Evolutionary conservation across 1,140 invertebrate genomes (phyloP).

Genomic region (Neelides sp.): DNA sequence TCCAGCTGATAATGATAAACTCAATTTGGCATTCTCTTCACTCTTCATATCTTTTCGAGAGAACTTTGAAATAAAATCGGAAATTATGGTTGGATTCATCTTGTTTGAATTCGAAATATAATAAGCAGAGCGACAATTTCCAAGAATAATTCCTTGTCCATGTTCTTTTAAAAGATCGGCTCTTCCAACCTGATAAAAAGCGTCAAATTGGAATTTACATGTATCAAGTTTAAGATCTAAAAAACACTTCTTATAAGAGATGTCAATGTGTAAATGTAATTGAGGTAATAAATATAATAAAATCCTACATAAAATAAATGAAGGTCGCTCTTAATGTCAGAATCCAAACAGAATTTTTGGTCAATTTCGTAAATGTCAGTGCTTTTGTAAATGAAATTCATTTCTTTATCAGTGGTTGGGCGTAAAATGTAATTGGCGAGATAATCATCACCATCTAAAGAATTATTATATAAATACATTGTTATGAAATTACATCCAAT

Average conservation of each 20-base stretch:
- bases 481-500: no score
- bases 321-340: no score
- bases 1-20: constrained; percentile 42
- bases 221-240: no score
- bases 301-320: no score
- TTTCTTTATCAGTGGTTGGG: not conserved
- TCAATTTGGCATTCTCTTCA: constrained; percentile 31
- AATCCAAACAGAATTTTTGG: no score
- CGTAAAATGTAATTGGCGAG: not conserved
- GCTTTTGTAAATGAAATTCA: constrained; percentile 21
- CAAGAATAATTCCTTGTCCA: constrained; percentile 18
- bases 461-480: no score
- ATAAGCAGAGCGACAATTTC: constrained; percentile 20
- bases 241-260: no score
- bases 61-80: constrained; percentile 8
- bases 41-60: not conserved
- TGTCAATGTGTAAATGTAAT: no score
- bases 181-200: constrained; percentile 17
- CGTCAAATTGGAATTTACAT: no score
- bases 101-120: constrained; percentile 19
- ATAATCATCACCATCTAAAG: not conserved
- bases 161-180: constrained; percentile 20
- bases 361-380: constrained; percentile 12
- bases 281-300: no score
- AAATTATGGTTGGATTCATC: constrained; percentile 2